phyloP scores from a whole-genome alignment of 2,888 invertebrate species.

The Diadegma fenestrale region DNA sequence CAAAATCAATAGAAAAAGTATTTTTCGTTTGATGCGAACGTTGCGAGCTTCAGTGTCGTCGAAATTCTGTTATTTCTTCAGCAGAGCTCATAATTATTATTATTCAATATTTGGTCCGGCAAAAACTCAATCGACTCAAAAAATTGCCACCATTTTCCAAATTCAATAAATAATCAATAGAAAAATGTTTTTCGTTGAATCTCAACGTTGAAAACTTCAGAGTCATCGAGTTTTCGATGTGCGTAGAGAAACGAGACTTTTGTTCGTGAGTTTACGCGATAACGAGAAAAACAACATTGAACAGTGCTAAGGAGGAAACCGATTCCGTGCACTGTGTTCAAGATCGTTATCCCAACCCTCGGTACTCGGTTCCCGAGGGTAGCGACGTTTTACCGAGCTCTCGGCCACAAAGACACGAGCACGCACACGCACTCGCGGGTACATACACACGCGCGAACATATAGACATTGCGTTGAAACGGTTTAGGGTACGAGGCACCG shows the following conservation, averaged over 20 bases:
- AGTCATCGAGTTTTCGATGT: too few relatives aligned
- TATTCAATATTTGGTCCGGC: too few relatives aligned
- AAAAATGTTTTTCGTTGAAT: too few relatives aligned
- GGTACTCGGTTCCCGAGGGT: slow-evolving; percentile 45
- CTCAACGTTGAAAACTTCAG: too few relatives aligned
- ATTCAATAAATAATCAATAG: too few relatives aligned
- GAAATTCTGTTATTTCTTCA: too few relatives aligned
- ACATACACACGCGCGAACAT: background rate
- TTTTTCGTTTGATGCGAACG: too few relatives aligned
- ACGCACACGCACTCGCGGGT: background rate
- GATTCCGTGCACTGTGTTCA: slow-evolving; percentile 47
- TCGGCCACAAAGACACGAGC: background rate
- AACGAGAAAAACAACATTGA: slow-evolving; percentile 1
- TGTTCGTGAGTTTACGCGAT: background rate
- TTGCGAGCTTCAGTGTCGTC: too few relatives aligned
- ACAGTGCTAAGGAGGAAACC: slow-evolving; percentile 15
- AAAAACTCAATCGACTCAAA: too few relatives aligned
- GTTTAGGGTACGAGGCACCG: slow-evolving; percentile 19
- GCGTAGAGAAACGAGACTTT: background rate
- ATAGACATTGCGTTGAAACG: background rate
- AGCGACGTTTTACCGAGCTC: slow-evolving; percentile 29
- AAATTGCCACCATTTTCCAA: too few relatives aligned
- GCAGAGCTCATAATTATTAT: too few relatives aligned
- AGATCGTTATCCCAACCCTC: slow-evolving; percentile 51
- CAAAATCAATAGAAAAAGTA: too few relatives aligned